Percentiles rank a stretch among this genome's conserved stretches.
phyloP scores from a whole-genome alignment of 2,888 invertebrate species.

The Zonitis immaculata region DNA sequence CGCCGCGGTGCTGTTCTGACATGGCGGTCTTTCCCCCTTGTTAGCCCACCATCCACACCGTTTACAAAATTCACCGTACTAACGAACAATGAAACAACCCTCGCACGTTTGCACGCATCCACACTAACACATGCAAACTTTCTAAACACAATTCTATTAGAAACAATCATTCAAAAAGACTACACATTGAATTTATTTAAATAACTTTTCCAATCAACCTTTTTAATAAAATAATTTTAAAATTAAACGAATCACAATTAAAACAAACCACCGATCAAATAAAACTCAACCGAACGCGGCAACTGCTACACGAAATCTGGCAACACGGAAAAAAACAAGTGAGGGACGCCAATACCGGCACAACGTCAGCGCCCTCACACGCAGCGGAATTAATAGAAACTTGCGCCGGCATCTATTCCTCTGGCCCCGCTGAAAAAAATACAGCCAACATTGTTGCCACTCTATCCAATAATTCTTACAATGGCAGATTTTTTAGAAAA shows the following conservation, averaged over 20 bases:
- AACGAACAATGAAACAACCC: conserved; percentile 9
- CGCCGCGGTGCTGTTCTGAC: conserved; percentile 63
- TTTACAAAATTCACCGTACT: conserved; percentile 1
- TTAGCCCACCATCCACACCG: conserved; percentile 13
- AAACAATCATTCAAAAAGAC: conserved; percentile 4
- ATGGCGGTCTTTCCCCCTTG: conserved; percentile 39
- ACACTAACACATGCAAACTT: conserved; percentile 2
- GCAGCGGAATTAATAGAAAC: conserved; percentile 40
- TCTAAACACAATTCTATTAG: conserved; percentile 5
- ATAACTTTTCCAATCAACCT: conserved; percentile 4
- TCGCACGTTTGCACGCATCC: conserved; percentile 14
- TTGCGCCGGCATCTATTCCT: conserved; percentile 23
- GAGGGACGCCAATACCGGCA: conserved; percentile 47
- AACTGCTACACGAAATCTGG: conserved; percentile 45
- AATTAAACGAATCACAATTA: conserved; percentile 21
- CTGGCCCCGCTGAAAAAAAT: conserved; percentile 37
- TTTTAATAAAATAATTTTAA: conserved; percentile 11
- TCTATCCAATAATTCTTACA: neutral
- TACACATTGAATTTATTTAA: neutral
- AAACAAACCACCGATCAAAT: conserved; percentile 24
- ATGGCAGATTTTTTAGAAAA: neutral
- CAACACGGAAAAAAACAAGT: conserved; percentile 45
- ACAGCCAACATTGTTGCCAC: neutral
- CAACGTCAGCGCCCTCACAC: conserved; percentile 45
- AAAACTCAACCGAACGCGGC: conserved; percentile 32